Percentiles rank a stretch among this genome's conserved stretches.
These are phyloP conservation scores for Salarias fasciatus DNA, from an alignment of 2,797 vertebrate genomes.

Conservation along the genomic window DNA sequence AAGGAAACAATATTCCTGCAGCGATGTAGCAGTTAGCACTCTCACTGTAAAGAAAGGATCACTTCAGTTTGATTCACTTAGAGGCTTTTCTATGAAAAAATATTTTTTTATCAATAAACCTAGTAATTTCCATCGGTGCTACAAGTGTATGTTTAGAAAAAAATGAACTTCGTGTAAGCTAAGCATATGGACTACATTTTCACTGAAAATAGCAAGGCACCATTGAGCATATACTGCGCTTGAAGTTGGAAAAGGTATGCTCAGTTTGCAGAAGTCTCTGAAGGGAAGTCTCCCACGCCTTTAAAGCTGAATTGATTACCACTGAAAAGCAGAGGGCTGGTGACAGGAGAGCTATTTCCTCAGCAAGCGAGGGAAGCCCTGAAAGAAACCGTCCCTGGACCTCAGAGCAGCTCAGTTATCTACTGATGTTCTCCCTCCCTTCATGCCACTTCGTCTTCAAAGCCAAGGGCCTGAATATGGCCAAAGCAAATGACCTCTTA, in stretches of 20 bases:
- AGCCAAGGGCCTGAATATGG: conserved; percentile 72
- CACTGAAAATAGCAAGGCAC: conserved; percentile 31
- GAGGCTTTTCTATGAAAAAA: too few relatives aligned
- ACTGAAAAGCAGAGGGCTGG: conserved; percentile 69
- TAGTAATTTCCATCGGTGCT: too few relatives aligned
- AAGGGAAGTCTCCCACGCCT: conserved; percentile 56
- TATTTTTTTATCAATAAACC: too few relatives aligned
- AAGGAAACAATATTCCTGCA: too few relatives aligned
- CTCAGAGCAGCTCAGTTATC: conserved; percentile 59
- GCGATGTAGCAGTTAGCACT: too few relatives aligned
- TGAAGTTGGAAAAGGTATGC: conserved; percentile 26
- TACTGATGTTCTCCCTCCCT: conserved; percentile 76
- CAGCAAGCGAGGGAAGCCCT: conserved; percentile 55
- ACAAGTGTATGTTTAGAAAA: background rate
- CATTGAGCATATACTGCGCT: conserved; percentile 34
- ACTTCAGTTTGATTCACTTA: too few relatives aligned
- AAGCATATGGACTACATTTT: conserved; percentile 6
- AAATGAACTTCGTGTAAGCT: background rate
- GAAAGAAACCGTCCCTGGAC: conserved; percentile 70
- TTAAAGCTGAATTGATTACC: conserved; percentile 78
- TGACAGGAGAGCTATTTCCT: conserved; percentile 68
- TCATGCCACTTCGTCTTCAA: conserved; percentile 78
- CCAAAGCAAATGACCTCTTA: conserved; percentile 73
- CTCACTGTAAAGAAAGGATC: too few relatives aligned
- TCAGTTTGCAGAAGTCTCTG: conserved; percentile 39